Conservation (phyloP, 2,113 vertebrate species). For the Chaetorhynchus papuensis region DNA sequence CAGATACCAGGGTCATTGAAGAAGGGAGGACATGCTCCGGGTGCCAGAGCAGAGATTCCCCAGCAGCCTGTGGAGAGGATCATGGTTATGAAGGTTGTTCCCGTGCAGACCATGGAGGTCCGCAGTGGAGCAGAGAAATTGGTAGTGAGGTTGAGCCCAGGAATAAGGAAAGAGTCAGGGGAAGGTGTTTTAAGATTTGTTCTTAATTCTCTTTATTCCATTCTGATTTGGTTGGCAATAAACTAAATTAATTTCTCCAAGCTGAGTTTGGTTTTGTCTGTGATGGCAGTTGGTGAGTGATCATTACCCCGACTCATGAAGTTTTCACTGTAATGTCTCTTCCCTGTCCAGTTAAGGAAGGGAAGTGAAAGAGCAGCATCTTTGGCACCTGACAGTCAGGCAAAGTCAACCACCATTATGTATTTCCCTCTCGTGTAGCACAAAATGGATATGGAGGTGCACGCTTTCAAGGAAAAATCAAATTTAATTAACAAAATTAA, state of each 20-base stretch:
- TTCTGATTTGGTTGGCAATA: background rate
- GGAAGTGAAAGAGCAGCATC: background rate
- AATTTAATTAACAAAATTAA: background rate
- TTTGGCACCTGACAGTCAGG: background rate
- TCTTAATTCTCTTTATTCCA: background rate
- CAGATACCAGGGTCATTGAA: background rate
- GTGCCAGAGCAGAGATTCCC: background rate
- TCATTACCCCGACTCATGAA: fast-evolving
- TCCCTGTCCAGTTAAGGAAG: background rate
- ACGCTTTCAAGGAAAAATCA: background rate
- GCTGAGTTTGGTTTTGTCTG: background rate
- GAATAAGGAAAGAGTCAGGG: background rate
- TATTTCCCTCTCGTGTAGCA: background rate
- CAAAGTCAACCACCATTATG: background rate
- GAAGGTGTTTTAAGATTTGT: background rate
- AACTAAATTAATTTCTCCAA: background rate
- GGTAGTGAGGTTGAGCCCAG: background rate
- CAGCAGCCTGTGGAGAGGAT: background rate
- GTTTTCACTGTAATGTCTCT: background rate
- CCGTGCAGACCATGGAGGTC: background rate
- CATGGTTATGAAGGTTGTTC: fast-evolving
- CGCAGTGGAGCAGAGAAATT: background rate
- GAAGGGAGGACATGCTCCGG: background rate
- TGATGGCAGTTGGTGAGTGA: background rate
- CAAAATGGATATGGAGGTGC: background rate